Evolutionary conservation across 2,888 invertebrate species (phyloP).

Genomic region (Agrochola macilenta): DNA sequence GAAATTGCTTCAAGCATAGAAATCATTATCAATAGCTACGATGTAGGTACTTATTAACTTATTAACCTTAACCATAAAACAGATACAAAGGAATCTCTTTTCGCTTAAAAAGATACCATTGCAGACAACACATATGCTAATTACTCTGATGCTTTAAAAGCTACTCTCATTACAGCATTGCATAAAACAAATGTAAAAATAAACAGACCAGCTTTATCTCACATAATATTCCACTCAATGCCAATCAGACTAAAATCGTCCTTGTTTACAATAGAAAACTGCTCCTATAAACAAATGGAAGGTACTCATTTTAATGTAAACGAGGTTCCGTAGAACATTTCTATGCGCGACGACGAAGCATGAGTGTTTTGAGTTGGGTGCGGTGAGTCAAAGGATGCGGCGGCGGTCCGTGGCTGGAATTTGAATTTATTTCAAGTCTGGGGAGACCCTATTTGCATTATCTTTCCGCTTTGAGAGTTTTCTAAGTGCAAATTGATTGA

Average conservation of each 20-base stretch:
- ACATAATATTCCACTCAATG: neutral
- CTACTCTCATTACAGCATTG: neutral
- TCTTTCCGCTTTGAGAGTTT: constrained; percentile 44
- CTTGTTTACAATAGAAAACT: constrained; percentile 37
- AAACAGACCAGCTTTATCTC: constrained; percentile 10
- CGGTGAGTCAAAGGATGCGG: constrained; percentile 67
- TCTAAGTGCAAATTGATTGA: constrained; percentile 52
- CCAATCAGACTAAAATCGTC: constrained; percentile 25
- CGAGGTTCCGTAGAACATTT: constrained; percentile 51
- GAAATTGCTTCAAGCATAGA: constrained; percentile 5
- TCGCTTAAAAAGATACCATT: neutral
- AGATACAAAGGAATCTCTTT: neutral
- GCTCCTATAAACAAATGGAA: constrained; percentile 14
- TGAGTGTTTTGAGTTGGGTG: constrained; percentile 64
- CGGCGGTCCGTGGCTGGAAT: constrained; percentile 62
- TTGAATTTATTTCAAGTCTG: constrained; percentile 60
- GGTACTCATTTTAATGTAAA: constrained; percentile 38
- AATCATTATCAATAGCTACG: neutral
- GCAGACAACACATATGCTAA: neutral
- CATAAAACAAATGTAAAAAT: constrained; percentile 19
- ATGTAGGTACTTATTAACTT: neutral
- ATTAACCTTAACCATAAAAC: neutral
- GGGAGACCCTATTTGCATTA: constrained; percentile 60
- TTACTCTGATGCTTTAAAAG: constrained; percentile 1
- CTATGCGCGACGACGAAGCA: constrained; percentile 62